phyloP scores from a whole-genome alignment of 1,140 invertebrate genomes.

The Papilio polytes region DNA sequence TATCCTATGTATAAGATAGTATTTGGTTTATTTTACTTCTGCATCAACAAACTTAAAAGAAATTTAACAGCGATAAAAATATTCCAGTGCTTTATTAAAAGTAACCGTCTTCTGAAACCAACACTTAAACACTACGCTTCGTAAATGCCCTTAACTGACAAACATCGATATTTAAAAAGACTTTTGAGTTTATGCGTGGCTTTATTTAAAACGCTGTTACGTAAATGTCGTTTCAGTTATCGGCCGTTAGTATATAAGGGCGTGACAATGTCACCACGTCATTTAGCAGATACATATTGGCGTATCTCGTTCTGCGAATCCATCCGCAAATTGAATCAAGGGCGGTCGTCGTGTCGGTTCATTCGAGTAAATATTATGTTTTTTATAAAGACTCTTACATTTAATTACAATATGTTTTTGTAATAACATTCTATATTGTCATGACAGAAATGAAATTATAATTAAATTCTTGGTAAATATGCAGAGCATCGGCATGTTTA shows the following conservation, averaged over 20 bases:
- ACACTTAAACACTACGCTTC: too few species aligned
- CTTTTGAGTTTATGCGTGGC: too few species aligned
- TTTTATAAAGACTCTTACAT: neutral
- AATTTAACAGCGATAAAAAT: neutral
- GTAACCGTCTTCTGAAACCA: too few species aligned
- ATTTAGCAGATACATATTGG: conserved; percentile 35
- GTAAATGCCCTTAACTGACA: too few species aligned
- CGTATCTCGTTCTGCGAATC: conserved; percentile 33
- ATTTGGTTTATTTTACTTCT: neutral
- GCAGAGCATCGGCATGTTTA: neutral
- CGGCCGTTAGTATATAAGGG: neutral
- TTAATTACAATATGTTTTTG: conserved; percentile 18
- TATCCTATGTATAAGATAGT: too few species aligned
- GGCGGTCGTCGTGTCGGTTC: conserved; percentile 21
- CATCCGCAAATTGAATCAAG: conserved; percentile 37
- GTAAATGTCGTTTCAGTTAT: neutral
- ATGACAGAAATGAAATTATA: neutral
- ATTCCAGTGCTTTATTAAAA: neutral
- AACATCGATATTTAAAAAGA: too few species aligned
- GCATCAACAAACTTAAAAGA: neutral
- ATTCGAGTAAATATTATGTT: conserved; percentile 32
- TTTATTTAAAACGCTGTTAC: too few species aligned
- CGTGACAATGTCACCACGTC: conserved; percentile 3
- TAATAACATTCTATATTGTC: neutral
- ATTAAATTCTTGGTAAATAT: neutral